phyloP scores from a whole-genome alignment of 2,888 invertebrate genomes.

The Cheilosia urbana region DNA sequence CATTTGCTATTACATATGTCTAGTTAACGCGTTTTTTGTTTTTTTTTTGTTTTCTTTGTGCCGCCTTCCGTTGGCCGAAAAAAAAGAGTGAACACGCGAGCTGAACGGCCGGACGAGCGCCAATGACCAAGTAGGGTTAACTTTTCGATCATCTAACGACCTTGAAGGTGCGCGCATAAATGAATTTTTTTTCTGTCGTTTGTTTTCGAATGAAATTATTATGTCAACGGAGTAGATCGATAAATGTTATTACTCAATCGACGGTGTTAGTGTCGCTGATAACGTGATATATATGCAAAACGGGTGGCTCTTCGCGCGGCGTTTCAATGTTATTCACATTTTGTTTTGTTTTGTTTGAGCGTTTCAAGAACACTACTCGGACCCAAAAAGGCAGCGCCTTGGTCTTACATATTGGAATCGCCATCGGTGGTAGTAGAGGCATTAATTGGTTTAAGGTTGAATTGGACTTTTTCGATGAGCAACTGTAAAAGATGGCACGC shows the following conservation, averaged over 20 bases:
- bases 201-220: constrained; percentile 61
- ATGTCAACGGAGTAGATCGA: constrained; percentile 63
- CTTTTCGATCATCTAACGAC: constrained; percentile 60
- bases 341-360: constrained; percentile 30
- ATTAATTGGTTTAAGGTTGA: constrained; percentile 47
- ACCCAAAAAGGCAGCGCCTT: constrained; percentile 54
- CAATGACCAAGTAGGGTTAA: constrained; percentile 51
- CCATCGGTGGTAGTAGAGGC: not conserved
- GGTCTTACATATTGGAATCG: constrained; percentile 11
- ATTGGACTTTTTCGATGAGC: constrained; percentile 2
- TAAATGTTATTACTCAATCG: constrained; percentile 56
- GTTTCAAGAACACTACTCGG: constrained; percentile 67
- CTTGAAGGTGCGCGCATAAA: constrained; percentile 53
- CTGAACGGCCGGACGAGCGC: constrained; percentile 14
- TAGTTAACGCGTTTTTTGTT: constrained; percentile 24
- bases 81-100: constrained; percentile 9
- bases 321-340: constrained; percentile 31
- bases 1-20: constrained; percentile 40
- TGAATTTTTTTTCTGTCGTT: constrained; percentile 30
- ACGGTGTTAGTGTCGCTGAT: constrained; percentile 40
- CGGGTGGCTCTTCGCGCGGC: constrained; percentile 34
- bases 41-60: constrained; percentile 2
- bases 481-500: not conserved
- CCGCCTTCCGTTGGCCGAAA: constrained; percentile 23
- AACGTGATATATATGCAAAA: constrained; percentile 69